Base-by-base conservation (phyloP, 2,113 vertebrate genomes). In the Tapirus terrestris region DNA sequence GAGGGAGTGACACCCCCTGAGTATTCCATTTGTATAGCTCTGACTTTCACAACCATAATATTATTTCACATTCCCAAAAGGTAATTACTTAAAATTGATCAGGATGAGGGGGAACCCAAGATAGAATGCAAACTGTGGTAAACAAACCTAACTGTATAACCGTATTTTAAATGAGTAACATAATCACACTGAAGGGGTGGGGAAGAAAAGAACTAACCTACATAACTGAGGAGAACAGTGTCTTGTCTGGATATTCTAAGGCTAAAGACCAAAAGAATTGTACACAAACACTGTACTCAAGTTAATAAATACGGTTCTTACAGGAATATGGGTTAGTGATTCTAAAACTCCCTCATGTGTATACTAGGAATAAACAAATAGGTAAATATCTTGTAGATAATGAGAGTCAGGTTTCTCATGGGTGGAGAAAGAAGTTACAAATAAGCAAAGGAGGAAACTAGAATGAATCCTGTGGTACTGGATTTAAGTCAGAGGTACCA, bases 341-440 rank as follows among this genome's bases (percentile, higher is more conserved):
- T 88, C 63, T 75, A 63, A 93, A 85, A 86, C 9, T 43, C 18
- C 48, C 33, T 80, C 17, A 33, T 39, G 16, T 53, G 3, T 25
- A 70, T 36, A 45, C 33, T 82, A 79, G 33, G 31, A 91, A 77
- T 67, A 89, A 92, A 96, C 20, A 93, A 87, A 39, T 94, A 60
- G n/a, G 3, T 51, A 81, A 89, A 58, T 76, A 61, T 72, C 77
- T 90, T 72, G 13, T 67, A 86, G 27, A 58, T 60, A 75, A 82
- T 48, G 25, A 89, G 23, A 68, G 51, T 70, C 81, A 23, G 13
- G 25, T 89, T 96, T 89, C 20, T 56, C 43, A 68, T 10, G 51
- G 10, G 1, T 80, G 33, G 8, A 53, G 45, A 83, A 93, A 91
- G 68, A 91, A 85, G 5, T 83, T 90, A 80, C 17, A 91, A 84